These are phyloP conservation scores for Pristionchus exspectatus DNA, from an alignment of 2,888 invertebrate genomes.

Conservation along the genomic window DNA sequence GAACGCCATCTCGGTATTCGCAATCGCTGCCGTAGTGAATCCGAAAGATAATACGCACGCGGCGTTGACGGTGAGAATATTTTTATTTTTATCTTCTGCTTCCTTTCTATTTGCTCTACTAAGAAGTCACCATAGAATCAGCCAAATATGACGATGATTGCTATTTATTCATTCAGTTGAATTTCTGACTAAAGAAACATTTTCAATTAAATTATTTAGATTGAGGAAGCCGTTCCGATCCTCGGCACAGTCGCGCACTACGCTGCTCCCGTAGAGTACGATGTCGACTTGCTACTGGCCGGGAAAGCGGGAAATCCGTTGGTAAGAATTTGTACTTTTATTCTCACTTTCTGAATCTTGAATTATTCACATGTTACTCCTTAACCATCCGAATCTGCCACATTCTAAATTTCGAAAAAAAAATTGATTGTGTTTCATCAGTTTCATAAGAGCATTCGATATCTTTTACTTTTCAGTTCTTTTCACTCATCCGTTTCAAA, in stretches of 20 bases:
- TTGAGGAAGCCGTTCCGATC: constrained; percentile 17
- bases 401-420: neutral
- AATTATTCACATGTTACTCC: no score
- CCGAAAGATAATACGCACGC: neutral
- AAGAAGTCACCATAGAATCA: no score
- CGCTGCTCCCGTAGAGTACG: neutral
- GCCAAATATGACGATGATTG: no score
- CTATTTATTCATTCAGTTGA: no score
- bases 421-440: neutral
- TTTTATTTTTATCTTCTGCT: neutral
- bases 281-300: neutral
- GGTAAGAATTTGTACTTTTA: neutral
- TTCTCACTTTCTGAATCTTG: no score
- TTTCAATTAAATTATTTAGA: neutral
- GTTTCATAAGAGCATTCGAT: neutral
- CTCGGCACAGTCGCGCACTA: neutral
- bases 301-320: neutral
- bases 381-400: no score
- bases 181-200: neutral
- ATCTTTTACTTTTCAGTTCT: no score
- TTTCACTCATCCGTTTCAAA: no score
- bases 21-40: constrained; percentile 11
- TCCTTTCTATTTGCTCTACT: no score
- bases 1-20: neutral
- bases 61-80: neutral